Base-by-base conservation (phyloP, 2,888 invertebrate genomes). In the Hecatera dysodea region DNA sequence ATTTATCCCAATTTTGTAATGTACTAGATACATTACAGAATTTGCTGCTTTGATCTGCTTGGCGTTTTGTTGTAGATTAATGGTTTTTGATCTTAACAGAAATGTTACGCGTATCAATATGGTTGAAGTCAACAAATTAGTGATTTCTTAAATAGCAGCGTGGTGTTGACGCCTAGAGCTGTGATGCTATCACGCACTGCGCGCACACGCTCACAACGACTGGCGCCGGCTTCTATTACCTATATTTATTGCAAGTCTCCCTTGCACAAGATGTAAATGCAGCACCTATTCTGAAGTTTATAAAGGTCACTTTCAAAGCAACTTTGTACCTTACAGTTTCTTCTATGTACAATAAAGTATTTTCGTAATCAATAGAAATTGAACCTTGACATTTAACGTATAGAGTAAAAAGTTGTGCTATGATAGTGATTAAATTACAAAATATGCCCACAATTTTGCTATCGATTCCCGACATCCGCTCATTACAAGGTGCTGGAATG, bases 391-490 rank as follows among this genome's bases (percentile, higher is more conserved):
- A 71, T 72, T 83, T 75, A 72, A 73, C 61, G 46, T 75, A 79
- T 87, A 89, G 73, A 77, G 87, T 84, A 71, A 67, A 73, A 81
- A 85, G 81, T 89, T 74, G 44, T 80, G 66, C 61, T 78, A 70
- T 33, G 62, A 71, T 61, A 46, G 63, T 73, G 78, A 77, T 86
- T 85, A 89, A 89, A 90, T 90, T 90, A 90, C 93, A 94, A 93
- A 93, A 92, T 94, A 93, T 93, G 90, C 91, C 85, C 88, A 92
- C 93, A 93, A 93, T 94, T 94, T 93, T 89, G 92, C 93, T 94
- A 94, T 95, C 94, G 93, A 92, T 93, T 90, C 93, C 91, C 93
- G 93, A 93, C 94, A 93, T 94, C 94, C 94, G 93, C 92, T 95
- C 93, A 94, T 94, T 95, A 94, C 94, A 94, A 92, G 93, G 91